Conservation (phyloP, 2,797 vertebrate species). For the Pterois miles region DNA sequence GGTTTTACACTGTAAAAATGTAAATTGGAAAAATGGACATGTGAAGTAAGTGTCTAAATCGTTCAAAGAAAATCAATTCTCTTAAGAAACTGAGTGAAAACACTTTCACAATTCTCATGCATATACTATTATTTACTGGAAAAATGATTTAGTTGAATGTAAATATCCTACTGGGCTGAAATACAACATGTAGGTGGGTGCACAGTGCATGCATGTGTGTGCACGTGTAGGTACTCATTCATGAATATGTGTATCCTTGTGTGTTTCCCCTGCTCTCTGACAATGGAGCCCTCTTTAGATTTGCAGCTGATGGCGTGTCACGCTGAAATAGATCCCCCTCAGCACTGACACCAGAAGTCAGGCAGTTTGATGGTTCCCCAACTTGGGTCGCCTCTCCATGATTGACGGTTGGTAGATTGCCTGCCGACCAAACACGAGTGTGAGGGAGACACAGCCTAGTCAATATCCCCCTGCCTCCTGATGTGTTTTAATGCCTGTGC, state of each 20-base stretch:
- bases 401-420: constrained; percentile 84
- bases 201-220: constrained; percentile 36
- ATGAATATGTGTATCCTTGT: constrained; percentile 74
- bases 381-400: constrained; percentile 75
- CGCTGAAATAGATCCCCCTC: constrained; percentile 81
- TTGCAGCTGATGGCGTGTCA: constrained; percentile 79
- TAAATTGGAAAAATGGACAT: neutral
- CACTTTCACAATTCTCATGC: neutral
- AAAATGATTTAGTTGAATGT: constrained; percentile 21
- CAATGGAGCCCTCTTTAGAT: constrained; percentile 77
- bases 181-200: constrained; percentile 24
- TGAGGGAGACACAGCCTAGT: constrained; percentile 73
- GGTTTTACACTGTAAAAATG: neutral
- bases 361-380: constrained; percentile 80
- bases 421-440: constrained; percentile 79
- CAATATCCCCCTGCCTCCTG: constrained; percentile 67
- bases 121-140: constrained; percentile 11
- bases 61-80: neutral
- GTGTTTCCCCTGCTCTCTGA: constrained; percentile 60
- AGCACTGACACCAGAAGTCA: constrained; percentile 80
- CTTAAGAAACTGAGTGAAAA: neutral
- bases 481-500: constrained; percentile 71
- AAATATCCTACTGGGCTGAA: constrained; percentile 34
- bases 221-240: constrained; percentile 45
- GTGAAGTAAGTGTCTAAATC: neutral